These are phyloP conservation scores for Rhinogobio ventralis DNA, from an alignment of 2,797 vertebrate species.

Conservation along the genomic window DNA sequence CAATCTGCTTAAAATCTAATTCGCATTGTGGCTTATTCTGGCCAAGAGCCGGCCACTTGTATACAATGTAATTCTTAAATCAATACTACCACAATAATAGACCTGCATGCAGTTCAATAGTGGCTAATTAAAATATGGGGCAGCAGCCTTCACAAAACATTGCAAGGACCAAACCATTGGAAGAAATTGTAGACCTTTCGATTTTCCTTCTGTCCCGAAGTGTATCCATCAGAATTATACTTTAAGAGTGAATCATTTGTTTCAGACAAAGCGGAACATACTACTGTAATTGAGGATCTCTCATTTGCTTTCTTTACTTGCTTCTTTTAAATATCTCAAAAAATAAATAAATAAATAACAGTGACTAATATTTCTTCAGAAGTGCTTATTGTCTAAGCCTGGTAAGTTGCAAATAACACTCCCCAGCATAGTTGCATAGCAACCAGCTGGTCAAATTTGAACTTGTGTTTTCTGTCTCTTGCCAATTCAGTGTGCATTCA, in stretches of 20 bases:
- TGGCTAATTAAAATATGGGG: not conserved
- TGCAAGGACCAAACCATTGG: not conserved
- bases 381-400: not conserved
- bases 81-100: not conserved
- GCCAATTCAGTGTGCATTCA: not conserved
- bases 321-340: not conserved
- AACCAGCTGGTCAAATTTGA: slow-evolving; percentile 2
- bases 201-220: not conserved
- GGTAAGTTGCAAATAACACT: not conserved
- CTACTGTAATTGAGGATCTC: not conserved
- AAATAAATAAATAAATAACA: accelerated
- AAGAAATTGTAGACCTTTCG: not conserved
- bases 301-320: not conserved
- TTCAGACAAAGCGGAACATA: not conserved
- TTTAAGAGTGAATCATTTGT: not conserved
- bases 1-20: not conserved
- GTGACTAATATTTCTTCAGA: no score
- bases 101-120: not conserved
- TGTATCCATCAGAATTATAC: slow-evolving; percentile 4
- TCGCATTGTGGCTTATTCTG: not conserved
- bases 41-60: not conserved
- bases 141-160: not conserved
- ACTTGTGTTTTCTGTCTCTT: not conserved
- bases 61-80: not conserved
- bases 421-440: slow-evolving; percentile 1